Evolutionary conservation across 2,888 invertebrate genomes (phyloP), one percentile per base, ranked within the genome.

Genomic region (Watsonalla cultraria): DNA sequence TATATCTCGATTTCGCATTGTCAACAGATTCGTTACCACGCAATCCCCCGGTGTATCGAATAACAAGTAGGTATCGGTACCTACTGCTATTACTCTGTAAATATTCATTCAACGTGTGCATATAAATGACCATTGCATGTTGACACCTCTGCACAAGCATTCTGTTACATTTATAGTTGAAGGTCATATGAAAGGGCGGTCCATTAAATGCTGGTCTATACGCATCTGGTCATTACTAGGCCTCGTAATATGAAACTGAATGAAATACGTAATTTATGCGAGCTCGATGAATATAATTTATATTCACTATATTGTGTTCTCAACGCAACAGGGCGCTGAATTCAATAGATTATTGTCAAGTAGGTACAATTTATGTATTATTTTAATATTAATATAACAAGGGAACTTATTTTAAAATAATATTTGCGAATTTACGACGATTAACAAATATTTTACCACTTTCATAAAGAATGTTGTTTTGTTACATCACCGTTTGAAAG

Each of bases 1-100:
- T 24, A 24, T 24, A 24, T 24, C 24, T 49, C 35, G 13, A 42
- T 48, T 49, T 15, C 15, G 49, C 37, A 15, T 9, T 34, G 14
- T 5, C 6, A 13, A 11, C 35, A 4, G 13, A 7, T 13, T 35
- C 39, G 0, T 35, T 37, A 8, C 5, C 74, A 69, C 70, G 68
- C 66, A 61, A 60, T 54, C 37, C 46, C 24, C 58, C 61, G 65
- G 57, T 61, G 66, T 54, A 60, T 70, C 66, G 80, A 72, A 81
- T 80, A 76, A 73, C 74, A 80, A 80, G 73, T 70, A 80, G 80
- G 73, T 70, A 66, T 60, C 24, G 24, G 4, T 24, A n/a, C n/a
- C n/a, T 24, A 24, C 24, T 24, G 24, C 24, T 65, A 64, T 56
- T 61, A 68, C 66, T 65, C 65, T 65, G 66, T 74, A 74, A 74